These are phyloP conservation scores for Dicyrtoma fusca DNA, from an alignment of 2,888 invertebrate genomes.

Conservation along the genomic window DNA sequence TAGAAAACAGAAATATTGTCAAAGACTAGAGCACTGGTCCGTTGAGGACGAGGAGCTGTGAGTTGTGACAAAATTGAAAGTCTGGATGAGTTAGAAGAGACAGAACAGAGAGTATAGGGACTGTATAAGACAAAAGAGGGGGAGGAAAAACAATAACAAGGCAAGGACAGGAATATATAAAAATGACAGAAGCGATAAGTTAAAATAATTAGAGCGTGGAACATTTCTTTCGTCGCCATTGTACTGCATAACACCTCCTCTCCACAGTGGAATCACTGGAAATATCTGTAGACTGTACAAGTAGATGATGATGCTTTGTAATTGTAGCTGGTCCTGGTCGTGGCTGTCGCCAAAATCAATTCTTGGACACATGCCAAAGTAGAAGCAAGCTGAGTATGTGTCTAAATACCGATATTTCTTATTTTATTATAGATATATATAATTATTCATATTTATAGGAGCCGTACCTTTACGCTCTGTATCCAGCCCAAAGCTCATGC, in stretches of 20 bases:
- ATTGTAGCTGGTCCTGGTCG: constrained; percentile 12
- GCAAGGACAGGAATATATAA: constrained; percentile 12
- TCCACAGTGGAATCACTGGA: too few species aligned
- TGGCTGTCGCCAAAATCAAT: constrained; percentile 34
- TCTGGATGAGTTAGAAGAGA: neutral
- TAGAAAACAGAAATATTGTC: too few species aligned
- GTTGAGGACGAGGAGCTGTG: too few species aligned
- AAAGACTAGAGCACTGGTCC: too few species aligned
- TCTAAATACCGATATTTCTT: too few species aligned
- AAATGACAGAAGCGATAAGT: constrained; percentile 34
- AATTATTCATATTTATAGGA: too few species aligned
- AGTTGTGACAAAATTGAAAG: too few species aligned
- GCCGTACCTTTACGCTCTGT: too few species aligned
- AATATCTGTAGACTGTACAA: neutral
- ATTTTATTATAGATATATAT: too few species aligned
- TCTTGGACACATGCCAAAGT: constrained; percentile 15
- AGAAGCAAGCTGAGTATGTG: too few species aligned
- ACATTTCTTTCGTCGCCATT: constrained; percentile 8
- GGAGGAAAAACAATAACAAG: constrained; percentile 13
- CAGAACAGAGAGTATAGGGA: neutral
- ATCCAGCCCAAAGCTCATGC: too few species aligned
- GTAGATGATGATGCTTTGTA: constrained; percentile 29
- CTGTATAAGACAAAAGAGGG: neutral
- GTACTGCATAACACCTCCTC: constrained; percentile 36
- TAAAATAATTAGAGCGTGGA: constrained; percentile 37